Conservation (phyloP, 2,888 invertebrate species). For the Catotricha subobsoleta region DNA sequence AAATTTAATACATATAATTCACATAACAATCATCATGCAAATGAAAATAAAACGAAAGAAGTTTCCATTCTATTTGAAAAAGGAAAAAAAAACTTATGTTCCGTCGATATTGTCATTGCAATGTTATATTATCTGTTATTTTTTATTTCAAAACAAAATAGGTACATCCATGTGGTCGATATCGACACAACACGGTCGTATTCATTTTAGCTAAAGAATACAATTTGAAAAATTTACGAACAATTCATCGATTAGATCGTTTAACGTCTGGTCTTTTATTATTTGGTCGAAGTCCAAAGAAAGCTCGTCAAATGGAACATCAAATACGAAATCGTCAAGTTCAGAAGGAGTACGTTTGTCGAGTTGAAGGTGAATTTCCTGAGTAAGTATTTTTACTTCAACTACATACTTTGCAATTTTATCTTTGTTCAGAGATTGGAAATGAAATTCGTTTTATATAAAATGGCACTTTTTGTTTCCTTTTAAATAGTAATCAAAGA, state of each 20-base stretch:
- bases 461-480: not conserved
- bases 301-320: conserved; percentile 87
- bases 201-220: conserved; percentile 94
- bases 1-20: too few relatives aligned
- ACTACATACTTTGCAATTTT: too few relatives aligned
- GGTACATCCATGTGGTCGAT: conserved; percentile 97
- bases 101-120: too few relatives aligned
- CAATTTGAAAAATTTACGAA: conserved; percentile 80
- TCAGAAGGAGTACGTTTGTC: conserved; percentile 86
- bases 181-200: conserved; percentile 91
- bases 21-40: too few relatives aligned
- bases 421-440: not conserved
- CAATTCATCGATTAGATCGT: conserved; percentile 89
- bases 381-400: too few relatives aligned
- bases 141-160: too few relatives aligned
- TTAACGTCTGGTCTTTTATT: conserved; percentile 83
- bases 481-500: not conserved
- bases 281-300: conserved; percentile 83
- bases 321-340: conserved; percentile 85
- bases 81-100: too few relatives aligned
- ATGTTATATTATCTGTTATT: too few relatives aligned
- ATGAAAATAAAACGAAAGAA: too few relatives aligned
- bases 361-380: conserved; percentile 86
- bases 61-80: too few relatives aligned
- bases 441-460: not conserved